Conservation (phyloP, 2,888 invertebrate species). For the Eupithecia centaureata region DNA sequence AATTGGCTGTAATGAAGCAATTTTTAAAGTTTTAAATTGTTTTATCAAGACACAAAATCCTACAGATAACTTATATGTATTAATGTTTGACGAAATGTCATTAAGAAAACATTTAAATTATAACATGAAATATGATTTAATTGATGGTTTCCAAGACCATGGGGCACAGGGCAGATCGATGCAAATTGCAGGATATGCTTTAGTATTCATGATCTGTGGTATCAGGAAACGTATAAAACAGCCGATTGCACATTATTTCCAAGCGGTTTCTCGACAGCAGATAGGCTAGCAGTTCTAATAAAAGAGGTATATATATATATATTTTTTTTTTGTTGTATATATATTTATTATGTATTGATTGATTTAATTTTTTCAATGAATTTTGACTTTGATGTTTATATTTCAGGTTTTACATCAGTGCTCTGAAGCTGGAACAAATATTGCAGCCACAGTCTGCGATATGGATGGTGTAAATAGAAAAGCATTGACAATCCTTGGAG, state of each 20-base stretch:
- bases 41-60: too few species aligned
- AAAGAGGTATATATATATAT: constrained; percentile 26
- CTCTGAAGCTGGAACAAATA: constrained; percentile 30
- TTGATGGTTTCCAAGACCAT: too few species aligned
- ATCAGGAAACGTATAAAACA: constrained; percentile 39
- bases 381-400: not conserved
- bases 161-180: constrained; percentile 31
- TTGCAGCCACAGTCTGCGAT: constrained; percentile 36
- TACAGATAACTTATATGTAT: too few species aligned
- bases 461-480: constrained; percentile 41
- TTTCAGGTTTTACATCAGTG: constrained; percentile 40
- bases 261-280: constrained; percentile 35
- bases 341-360: not conserved
- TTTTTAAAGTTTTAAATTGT: too few species aligned
- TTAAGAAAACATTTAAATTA: too few species aligned
- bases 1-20: too few species aligned
- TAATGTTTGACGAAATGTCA: too few species aligned
- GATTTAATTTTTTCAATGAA: not conserved
- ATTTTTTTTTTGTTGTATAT: too few species aligned
- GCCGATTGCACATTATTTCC: constrained; percentile 47
- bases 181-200: constrained; percentile 34
- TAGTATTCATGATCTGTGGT: constrained; percentile 43
- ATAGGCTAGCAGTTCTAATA: constrained; percentile 46
- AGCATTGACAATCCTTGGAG: constrained; percentile 37
- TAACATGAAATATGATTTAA: too few species aligned